phyloP scores from a whole-genome alignment of 2,797 vertebrate species.

The Tinamus major region DNA sequence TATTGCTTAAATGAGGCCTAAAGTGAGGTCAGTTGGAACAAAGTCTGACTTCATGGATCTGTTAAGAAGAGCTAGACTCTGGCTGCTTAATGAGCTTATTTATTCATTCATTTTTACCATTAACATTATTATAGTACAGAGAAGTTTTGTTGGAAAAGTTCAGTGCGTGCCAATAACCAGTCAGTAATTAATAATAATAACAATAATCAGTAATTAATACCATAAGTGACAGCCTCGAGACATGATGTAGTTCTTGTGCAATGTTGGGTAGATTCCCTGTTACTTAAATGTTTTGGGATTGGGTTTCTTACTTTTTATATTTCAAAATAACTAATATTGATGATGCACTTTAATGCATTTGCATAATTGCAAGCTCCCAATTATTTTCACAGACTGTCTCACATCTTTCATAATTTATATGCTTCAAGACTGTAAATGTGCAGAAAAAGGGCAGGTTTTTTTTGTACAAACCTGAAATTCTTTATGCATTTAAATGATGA shows the following conservation, averaged over 20 bases:
- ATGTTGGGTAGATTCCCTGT: neutral
- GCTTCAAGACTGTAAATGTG: neutral
- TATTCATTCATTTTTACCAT: too few relatives aligned
- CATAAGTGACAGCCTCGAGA: neutral
- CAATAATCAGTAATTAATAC: neutral
- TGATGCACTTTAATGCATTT: neutral
- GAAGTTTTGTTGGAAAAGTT: neutral
- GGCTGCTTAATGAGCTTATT: neutral
- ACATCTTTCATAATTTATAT: neutral
- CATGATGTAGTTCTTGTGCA: neutral
- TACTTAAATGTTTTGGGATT: fast-evolving
- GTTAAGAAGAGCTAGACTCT: neutral
- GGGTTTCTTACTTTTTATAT: neutral
- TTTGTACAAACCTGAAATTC: neutral
- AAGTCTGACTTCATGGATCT: neutral
- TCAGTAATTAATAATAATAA: neutral
- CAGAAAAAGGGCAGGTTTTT: neutral
- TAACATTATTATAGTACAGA: neutral
- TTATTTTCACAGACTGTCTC: conserved; percentile 35
- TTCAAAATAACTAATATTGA: neutral
- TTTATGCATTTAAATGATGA: neutral
- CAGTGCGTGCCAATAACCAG: neutral
- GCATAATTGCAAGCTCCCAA: neutral
- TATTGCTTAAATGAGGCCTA: neutral
- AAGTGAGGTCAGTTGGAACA: neutral